Evolutionary conservation across 1,140 invertebrate genomes (phyloP), one percentile per base, ranked within the genome.

Genomic region (Cyrtorhinus lividipennis): DNA sequence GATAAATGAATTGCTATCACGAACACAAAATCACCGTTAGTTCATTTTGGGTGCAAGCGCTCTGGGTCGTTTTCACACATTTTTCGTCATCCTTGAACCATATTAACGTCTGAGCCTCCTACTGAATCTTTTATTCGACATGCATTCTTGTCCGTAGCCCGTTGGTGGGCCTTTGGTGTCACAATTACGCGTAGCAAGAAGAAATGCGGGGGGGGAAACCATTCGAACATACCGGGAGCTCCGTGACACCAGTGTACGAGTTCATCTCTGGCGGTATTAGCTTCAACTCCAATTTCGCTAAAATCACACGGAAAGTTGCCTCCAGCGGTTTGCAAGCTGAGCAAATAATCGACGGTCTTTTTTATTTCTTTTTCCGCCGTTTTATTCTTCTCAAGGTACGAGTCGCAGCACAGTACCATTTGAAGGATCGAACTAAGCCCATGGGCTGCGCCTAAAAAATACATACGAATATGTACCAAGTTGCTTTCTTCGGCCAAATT

Each of bases 241-340:
- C 90, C 90, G 73, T 92, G 89, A 74, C 90, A 93, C 89, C 89
- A 92, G 70, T 93, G 90, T 2, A 92, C 80, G 1, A 92, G 70
- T 65, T 88, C 83, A 20, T 69, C 67, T 24, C 73, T 71, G 1
- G 76, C 74, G 3, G 72, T 67, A 38, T 65, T 56, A 12, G 75
- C 69, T 24, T 69, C 70, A 1, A 69, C 68, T 24, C 69, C 68
- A 48, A 85, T 68, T 72, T 91, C 87, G 71, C 88, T 86, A 70
- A 85, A 78, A 1, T 83, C 82, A 65, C 81, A 81, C 0, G 88
- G 86, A 74, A 89, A 91, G 72, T 92, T 92, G 1, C 86, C 87
- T 60, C 83, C 77, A 1, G 71, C 59, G 57, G 80, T 80, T 74
- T 89, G 85, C 15, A 87, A 66, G 2, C 73, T 75, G 45, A 82